Conservation (phyloP, 2,797 vertebrate genomes). For the Okamejei kenojei region DNA sequence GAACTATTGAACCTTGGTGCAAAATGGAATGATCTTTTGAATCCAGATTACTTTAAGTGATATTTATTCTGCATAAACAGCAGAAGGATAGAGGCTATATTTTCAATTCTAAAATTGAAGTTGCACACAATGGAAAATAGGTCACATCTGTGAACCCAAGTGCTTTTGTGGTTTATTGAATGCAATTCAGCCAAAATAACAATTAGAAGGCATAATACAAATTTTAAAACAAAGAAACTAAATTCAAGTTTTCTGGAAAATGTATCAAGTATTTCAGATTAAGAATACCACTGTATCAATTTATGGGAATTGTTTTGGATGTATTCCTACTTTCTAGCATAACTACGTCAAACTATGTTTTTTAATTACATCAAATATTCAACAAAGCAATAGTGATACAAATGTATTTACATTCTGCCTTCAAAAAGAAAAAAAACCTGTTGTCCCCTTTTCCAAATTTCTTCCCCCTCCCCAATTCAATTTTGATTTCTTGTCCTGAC, state of each 20-base stretch:
- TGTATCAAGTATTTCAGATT: neutral
- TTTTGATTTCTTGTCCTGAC: too few species aligned
- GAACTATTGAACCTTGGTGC: conserved; percentile 43
- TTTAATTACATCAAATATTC: neutral
- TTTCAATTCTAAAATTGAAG: neutral
- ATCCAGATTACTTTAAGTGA: neutral
- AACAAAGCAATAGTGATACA: neutral
- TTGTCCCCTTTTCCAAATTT: neutral
- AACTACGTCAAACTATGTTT: neutral
- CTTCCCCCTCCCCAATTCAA: too few species aligned
- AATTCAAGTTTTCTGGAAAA: neutral
- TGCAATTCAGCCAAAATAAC: neutral
- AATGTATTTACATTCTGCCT: neutral
- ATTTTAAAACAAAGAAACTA: neutral
- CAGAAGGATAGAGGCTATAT: neutral
- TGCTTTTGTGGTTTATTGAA: neutral
- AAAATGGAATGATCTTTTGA: conserved; percentile 29
- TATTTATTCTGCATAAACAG: neutral
- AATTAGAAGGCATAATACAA: neutral
- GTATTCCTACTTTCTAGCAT: neutral
- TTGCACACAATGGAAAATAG: neutral
- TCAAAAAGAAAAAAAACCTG: neutral
- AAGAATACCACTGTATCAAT: neutral
- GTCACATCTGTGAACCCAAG: too few species aligned
- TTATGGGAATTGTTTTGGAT: neutral